Conservation (phyloP, 1,140 invertebrate genomes). For the Heliconius himera region DNA sequence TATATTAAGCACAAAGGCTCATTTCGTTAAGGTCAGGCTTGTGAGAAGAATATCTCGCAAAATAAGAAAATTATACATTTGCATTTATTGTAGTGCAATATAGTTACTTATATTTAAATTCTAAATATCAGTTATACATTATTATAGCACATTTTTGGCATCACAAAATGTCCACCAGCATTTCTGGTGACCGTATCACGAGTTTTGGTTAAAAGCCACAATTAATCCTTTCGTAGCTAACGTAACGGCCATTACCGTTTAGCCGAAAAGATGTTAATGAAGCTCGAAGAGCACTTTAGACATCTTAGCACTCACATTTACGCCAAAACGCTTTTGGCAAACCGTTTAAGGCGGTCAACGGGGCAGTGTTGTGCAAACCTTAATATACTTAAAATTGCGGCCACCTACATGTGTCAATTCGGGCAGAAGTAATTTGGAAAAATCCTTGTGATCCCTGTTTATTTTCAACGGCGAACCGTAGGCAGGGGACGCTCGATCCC, state of each 20-base stretch:
- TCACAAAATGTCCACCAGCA: background rate
- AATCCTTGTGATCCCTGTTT: constrained; percentile 49
- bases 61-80: no score
- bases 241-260: constrained; percentile 27
- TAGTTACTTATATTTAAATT: no score
- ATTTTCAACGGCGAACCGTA: constrained; percentile 47
- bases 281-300: constrained; percentile 32
- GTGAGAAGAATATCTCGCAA: no score
- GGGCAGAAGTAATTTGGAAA: constrained; percentile 43
- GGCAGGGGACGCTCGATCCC: constrained; percentile 37
- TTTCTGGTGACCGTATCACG: background rate
- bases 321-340: constrained; percentile 43
- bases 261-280: constrained; percentile 34
- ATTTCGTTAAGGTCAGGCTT: background rate
- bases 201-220: background rate
- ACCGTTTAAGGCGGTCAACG: constrained; percentile 39
- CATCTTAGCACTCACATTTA: constrained; percentile 33
- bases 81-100: no score
- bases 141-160: background rate
- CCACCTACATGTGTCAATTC: constrained; percentile 33
- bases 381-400: constrained; percentile 43
- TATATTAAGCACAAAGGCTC: no score
- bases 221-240: constrained; percentile 23
- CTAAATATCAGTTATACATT: background rate
- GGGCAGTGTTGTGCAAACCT: constrained; percentile 43